Evolutionary conservation across 2,113 vertebrate genomes (phyloP).

Genomic region (Epinephelus fuscoguttatus): DNA sequence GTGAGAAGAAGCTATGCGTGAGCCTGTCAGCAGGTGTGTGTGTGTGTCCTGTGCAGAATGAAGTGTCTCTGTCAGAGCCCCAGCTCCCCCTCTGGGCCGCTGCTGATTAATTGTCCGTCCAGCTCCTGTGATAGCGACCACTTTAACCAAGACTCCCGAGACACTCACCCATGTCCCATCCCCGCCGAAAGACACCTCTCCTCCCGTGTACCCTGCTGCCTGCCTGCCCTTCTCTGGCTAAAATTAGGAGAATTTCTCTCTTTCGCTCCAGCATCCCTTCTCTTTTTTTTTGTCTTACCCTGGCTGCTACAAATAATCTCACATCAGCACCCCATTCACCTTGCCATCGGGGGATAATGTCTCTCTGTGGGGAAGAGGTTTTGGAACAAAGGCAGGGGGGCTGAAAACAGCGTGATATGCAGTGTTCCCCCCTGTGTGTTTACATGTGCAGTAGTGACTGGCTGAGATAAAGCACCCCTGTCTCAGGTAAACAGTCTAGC

Average conservation of each 20-base stretch:
- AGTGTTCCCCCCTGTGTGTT: constrained; percentile 60
- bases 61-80: constrained; percentile 81
- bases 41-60: constrained; percentile 77
- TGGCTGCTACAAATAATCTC: constrained; percentile 75
- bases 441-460: constrained; percentile 68
- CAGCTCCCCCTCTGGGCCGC: constrained; percentile 74
- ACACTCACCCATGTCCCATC: constrained; percentile 76
- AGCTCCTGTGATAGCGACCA: constrained; percentile 80
- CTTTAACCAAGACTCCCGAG: constrained; percentile 83
- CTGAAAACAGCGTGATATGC: constrained; percentile 67
- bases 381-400: constrained; percentile 69
- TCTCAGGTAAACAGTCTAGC: constrained; percentile 80
- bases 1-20: constrained; percentile 51
- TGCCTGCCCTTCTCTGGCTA: constrained; percentile 72
- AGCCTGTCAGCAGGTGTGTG: constrained; percentile 60
- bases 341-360: constrained; percentile 85
- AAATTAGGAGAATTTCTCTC: constrained; percentile 72
- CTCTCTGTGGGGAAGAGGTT: constrained; percentile 74
- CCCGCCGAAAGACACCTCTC: constrained; percentile 64
- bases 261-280: background rate
- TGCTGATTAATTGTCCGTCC: constrained; percentile 86
- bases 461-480: constrained; percentile 77
- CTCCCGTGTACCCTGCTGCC: constrained; percentile 32
- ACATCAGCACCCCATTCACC: constrained; percentile 85
- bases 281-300: constrained; percentile 42